Conservation (phyloP, 2,888 invertebrate genomes). For the Brachyopa scutellaris region DNA sequence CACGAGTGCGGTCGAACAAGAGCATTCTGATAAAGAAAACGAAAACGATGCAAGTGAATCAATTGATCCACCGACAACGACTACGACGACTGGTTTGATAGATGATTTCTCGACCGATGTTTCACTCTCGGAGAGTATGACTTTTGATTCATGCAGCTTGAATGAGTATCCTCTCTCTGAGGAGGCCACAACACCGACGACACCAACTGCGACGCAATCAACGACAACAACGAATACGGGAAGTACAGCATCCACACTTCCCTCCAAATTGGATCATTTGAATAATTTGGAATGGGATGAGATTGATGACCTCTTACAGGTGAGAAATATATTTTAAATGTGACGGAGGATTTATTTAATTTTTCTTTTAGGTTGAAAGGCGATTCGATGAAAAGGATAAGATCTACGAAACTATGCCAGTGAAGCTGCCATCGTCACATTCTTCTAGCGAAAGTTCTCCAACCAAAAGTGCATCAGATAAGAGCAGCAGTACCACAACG, state of each 20-base stretch:
- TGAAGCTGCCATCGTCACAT: conserved; percentile 83
- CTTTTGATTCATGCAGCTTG: conserved; percentile 81
- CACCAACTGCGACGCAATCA: conserved; percentile 75
- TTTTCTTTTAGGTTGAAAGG: conserved; percentile 84
- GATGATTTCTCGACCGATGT: conserved; percentile 81
- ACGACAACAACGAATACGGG: conserved; percentile 75
- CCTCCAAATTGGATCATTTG: conserved; percentile 85
- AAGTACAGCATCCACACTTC: conserved; percentile 83
- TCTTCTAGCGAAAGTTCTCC: conserved; percentile 80
- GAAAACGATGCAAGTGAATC: conserved; percentile 81
- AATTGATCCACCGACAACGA: conserved; percentile 77
- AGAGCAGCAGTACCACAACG: conserved; percentile 75
- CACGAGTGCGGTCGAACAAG: conserved; percentile 54
- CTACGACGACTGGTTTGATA: conserved; percentile 78
- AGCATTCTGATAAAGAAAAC: conserved; percentile 76
- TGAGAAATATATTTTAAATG: conserved; percentile 36
- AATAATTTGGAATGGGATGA: conserved; percentile 88
- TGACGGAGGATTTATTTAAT: too few relatives aligned
- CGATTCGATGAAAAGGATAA: conserved; percentile 85
- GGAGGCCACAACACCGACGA: conserved; percentile 79
- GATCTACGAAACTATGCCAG: conserved; percentile 88
- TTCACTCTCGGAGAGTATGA: conserved; percentile 81
- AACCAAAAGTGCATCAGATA: conserved; percentile 77
- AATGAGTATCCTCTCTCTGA: conserved; percentile 80
- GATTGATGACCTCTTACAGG: conserved; percentile 86